Percentiles rank a stretch among this genome's conserved stretches.
Conservation (phyloP, 2,113 vertebrate genomes). For the Malurus melanocephalus region DNA sequence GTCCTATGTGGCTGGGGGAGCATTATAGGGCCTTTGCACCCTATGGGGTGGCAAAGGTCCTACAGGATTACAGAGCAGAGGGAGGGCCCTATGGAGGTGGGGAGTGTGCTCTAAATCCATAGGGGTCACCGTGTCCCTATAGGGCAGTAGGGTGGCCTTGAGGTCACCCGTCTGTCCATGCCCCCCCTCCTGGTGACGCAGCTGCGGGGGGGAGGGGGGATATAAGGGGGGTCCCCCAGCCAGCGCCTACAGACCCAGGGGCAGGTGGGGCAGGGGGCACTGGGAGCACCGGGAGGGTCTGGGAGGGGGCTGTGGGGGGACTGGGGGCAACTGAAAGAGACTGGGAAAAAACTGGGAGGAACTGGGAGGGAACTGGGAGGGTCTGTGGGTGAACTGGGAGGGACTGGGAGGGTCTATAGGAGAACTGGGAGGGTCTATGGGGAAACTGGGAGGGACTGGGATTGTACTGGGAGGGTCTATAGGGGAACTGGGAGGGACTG, state of each 20-base stretch:
- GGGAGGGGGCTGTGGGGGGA: not conserved
- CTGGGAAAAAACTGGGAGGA: not conserved
- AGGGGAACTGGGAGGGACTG: not conserved
- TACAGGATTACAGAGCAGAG: not conserved
- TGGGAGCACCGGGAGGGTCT: not conserved
- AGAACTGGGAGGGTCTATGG: not conserved
- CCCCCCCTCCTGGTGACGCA: not conserved
- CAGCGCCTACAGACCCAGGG: not conserved
- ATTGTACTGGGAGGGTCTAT: not conserved
- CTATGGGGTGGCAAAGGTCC: accelerated
- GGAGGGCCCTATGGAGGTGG: not conserved
- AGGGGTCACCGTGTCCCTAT: not conserved
- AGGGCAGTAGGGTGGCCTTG: not conserved
- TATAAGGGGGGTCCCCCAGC: not conserved
- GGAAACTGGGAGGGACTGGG: not conserved
- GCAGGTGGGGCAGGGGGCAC: not conserved
- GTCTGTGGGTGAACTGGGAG: not conserved
- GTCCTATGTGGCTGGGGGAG: not conserved
- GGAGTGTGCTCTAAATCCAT: not conserved
- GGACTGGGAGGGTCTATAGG: not conserved
- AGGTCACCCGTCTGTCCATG: not conserved
- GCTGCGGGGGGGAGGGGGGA: not conserved
- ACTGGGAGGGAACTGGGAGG: not conserved
- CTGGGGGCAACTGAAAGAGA: not conserved
- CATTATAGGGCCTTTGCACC: not conserved